A percentile compares a stretch with the other conserved stretches of the same genome.
phyloP scores from a whole-genome alignment of 1,140 invertebrate species.

The Apolygus lucorum region DNA sequence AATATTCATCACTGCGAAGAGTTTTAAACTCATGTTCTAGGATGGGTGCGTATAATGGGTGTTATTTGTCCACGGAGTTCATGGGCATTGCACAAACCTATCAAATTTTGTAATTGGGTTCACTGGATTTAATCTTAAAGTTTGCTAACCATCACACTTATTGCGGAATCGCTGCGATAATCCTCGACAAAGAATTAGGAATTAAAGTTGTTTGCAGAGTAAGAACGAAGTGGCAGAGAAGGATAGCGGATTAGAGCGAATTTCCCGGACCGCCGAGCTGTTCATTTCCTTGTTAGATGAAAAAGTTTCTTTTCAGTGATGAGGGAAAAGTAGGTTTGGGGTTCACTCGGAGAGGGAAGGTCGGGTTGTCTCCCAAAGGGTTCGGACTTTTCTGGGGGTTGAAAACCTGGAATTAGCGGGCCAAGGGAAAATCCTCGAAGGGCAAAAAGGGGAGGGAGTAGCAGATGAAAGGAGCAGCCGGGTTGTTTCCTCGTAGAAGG shows the following conservation, averaged over 20 bases:
- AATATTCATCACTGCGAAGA: too few relatives aligned
- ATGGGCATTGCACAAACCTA: too few relatives aligned
- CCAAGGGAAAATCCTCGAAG: not conserved
- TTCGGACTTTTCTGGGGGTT: too few relatives aligned
- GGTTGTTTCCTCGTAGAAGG: too few relatives aligned
- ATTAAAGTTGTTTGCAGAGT: not conserved
- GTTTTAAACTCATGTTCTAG: too few relatives aligned
- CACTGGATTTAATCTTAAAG: too few relatives aligned
- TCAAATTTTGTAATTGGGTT: too few relatives aligned
- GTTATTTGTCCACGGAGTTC: too few relatives aligned
- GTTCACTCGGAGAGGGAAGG: not conserved
- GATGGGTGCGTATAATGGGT: too few relatives aligned
- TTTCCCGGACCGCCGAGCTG: not conserved
- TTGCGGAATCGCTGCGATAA: not conserved
- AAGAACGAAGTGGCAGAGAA: not conserved
- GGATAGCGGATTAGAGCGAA: not conserved
- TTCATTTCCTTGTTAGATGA: not conserved
- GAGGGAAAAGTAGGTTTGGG: not conserved
- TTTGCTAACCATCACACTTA: too few relatives aligned
- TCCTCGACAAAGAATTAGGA: not conserved
- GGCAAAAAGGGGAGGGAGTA: too few relatives aligned
- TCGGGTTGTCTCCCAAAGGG: not conserved
- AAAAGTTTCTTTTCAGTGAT: not conserved
- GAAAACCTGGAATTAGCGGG: not conserved
- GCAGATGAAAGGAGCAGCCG: too few relatives aligned